Evolutionary conservation across 1,140 invertebrate species (phyloP), one percentile per base, ranked within the genome.

Genomic region (Pseudomyrmex dendroicus): DNA sequence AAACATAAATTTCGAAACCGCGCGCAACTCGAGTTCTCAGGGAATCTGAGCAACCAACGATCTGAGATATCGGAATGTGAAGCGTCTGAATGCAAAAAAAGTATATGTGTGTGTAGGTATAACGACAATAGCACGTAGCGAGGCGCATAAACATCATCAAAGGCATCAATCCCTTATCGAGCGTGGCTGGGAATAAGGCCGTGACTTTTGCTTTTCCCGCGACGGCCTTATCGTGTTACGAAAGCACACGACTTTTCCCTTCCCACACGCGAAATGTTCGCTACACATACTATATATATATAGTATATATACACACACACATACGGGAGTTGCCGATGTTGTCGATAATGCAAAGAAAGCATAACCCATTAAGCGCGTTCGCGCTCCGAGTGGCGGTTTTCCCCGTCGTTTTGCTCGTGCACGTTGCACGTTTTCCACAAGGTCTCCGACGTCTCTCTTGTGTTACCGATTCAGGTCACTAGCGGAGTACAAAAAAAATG

Each of bases 391-490:
- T 78, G 48, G 67, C 61, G 67, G 80, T 77, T 87, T 73, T 77
- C 73, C 64, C 61, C 68, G 73, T 20, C 73, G 56, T 74, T 62
- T 80, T 80, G 72, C 64, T 59, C n/a, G 67, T 22, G 13, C 20
- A 57, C 54, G 35, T 17, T 66, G 67, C 56, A 72, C 86, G 86
- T 86, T 73, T 62, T 15, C 68, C 50, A 10, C 61, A 56, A 50
- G 48, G 52, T 48, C 73, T 25, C 20, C 25, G 52, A 4, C 83
- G 25, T 74, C 70, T 62, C 70, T 63, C 73, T 73, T 73, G 83
- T 82, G 66, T 62, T 78, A 35, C 44, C 66, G 76, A 78, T 78
- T 70, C 76, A 78, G 76, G 76, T 78, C 76, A 70, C 76, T 70
- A 63, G 52, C 44, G 63, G 20, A 52, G 20, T 62, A 78, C 20